Base-by-base conservation (phyloP, 1,140 invertebrate genomes). In the Drosophila prosaltans region DNA sequence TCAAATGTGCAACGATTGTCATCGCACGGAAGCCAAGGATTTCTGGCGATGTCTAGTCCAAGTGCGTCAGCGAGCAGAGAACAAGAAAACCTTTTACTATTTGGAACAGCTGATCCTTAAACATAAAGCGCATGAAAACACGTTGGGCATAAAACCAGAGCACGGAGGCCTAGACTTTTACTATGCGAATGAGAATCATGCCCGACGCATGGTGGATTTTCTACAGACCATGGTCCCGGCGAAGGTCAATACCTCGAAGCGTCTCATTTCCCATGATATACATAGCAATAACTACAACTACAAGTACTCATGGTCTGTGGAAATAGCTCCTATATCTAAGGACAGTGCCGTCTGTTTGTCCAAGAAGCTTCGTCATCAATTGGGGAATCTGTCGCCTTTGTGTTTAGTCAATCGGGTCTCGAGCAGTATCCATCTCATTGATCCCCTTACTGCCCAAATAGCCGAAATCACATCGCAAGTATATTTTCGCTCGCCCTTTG, bases 51-150 rank as follows among this genome's bases (percentile, higher is more conserved):
- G 98, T 39, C 79, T 96, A 91, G 96, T 97, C 32, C 97, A 98
- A 95, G 95, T 98, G 1, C 93, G 97, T 51, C 97, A 98, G 89
- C 95, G 97, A 91, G 94, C 96, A 0, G 96, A 97, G 67, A 99
- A 99, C 92, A 99, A 99, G 90, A 99, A 99, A 93, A 99, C 99
- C 1, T 98, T 99, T 91, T 99, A 97, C 91, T 99, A 99, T 92
- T 93, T 99, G 85, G 99, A 99, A 93, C 99, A 99, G 91, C 91
- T 99, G 48, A 98, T 99, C 88, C 93, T 99, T 61, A 99, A 99
- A 91, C 96, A 99, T 91, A 97, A 96, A 86, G 98, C 97, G 11
- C 98, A 99, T 92, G 95, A 96, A 75, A 96, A 98, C 84, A 97
- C 98, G 16, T 93, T 98, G 32, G 98, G 97, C 74, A 99, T 99